phyloP scores from a whole-genome alignment of 2,797 vertebrate genomes.

The Bovichtus variegatus region DNA sequence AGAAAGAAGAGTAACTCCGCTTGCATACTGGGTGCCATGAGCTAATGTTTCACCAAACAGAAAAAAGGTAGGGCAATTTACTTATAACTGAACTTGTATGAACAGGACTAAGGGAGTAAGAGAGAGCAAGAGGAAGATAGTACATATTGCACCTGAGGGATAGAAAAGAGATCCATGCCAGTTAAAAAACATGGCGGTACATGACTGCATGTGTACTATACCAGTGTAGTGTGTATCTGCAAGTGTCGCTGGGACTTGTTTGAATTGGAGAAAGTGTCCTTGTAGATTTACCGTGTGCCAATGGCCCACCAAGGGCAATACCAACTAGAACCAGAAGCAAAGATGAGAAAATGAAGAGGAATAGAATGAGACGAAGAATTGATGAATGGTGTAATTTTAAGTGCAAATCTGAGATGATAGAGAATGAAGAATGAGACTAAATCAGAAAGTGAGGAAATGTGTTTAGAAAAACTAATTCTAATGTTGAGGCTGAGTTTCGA shows the following conservation, averaged over 20 bases:
- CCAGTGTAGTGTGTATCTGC: constrained; percentile 30
- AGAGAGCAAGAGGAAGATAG: constrained; percentile 20
- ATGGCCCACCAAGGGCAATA: constrained; percentile 19
- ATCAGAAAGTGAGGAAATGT: not conserved
- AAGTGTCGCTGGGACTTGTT: constrained; percentile 28
- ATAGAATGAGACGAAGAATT: constrained; percentile 8
- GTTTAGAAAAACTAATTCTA: constrained; percentile 13
- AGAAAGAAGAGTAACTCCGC: constrained; percentile 57
- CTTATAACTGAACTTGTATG: constrained; percentile 39
- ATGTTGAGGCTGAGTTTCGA: constrained; percentile 15
- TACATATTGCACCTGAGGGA: constrained; percentile 36
- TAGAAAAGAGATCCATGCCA: constrained; percentile 31
- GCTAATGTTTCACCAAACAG: constrained; percentile 58
- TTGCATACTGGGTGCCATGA: constrained; percentile 45
- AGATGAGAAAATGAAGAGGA: constrained; percentile 14
- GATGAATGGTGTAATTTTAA: constrained; percentile 29
- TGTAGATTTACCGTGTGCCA: constrained; percentile 61
- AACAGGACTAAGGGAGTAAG: constrained; percentile 37
- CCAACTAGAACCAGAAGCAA: constrained; percentile 28
- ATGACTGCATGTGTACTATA: constrained; percentile 23
- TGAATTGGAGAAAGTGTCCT: constrained; percentile 40
- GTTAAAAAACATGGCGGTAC: constrained; percentile 52
- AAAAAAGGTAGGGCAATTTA: constrained; percentile 44
- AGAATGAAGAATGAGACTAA: not conserved
- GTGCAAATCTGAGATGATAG: constrained; percentile 9